Base-by-base conservation (phyloP, 2,113 vertebrate genomes). In the Carassius gibelio region DNA sequence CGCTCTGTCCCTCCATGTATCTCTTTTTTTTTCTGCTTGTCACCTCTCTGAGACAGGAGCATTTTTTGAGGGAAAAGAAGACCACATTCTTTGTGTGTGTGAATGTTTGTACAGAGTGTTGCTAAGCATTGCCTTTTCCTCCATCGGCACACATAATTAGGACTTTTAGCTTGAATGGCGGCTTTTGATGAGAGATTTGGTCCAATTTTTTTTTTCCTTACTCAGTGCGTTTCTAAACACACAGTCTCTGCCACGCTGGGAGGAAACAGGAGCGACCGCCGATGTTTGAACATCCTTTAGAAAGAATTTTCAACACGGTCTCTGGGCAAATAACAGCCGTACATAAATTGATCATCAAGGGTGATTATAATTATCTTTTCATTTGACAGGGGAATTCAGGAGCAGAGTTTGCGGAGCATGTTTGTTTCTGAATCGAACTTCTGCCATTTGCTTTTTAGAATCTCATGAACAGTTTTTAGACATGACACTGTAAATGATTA, bases 331-430 rank as follows among this genome's bases (percentile, higher is more conserved):
- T 87, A 91, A 91, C 90, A 92, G 91, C 90, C 88, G 91, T 74
- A 91, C 92, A 94, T 93, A 87, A 94, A 94, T 93, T 93, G 92
- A 93, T 94, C 92, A 94, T 94, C 92, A 94, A 92, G 93, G 90
- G 91, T 89, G 93, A 94, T 93, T 93, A 92, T 92, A 88, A 94
- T 93, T 87, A 91, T 92, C 90, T 91, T 52, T 82, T 93, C 89
- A 93, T 91, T 91, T 77, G 90, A 88, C 21, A 5, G 57, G 89
- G 76, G 88, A 88, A 87, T 89, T 85, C 86, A 34, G 30, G 17
- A 84, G 23, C 77, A 2, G 86, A 14, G 74, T 83, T 79, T 30
- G 17, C 83, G 21, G 34, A 64, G 10, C 26, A 9, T 4, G 17
- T 75, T 74, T 78, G 30, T 71, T 52, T 75, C 45, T 26, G 42